phyloP scores from a whole-genome alignment of 2,797 vertebrate genomes.

The Leuciscus waleckii region DNA sequence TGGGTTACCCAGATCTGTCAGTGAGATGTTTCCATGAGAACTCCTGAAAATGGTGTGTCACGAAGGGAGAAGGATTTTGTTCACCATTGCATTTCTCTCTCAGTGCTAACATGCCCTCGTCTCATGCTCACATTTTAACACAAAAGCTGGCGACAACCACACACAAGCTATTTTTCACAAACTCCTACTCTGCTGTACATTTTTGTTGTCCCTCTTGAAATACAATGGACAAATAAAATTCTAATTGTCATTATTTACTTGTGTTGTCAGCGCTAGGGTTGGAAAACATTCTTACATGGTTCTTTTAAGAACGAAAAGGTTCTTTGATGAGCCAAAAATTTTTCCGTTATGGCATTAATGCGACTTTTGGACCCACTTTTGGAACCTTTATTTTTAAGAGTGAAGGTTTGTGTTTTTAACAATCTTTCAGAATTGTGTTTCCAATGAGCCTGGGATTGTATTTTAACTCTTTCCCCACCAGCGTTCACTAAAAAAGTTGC shows the following conservation, averaged over 20 bases:
- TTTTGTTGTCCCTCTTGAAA: background rate
- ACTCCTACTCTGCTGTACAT: background rate
- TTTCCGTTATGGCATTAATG: too few species aligned
- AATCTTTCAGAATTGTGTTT: too few species aligned
- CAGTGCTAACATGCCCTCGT: background rate
- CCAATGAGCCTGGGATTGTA: too few species aligned
- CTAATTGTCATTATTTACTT: background rate
- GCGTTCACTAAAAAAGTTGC: too few species aligned
- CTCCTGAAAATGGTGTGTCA: conserved; percentile 53
- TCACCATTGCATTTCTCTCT: background rate
- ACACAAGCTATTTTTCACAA: background rate
- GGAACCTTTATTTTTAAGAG: too few species aligned
- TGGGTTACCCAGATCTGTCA: conserved; percentile 65
- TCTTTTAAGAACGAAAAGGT: background rate
- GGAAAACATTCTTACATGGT: background rate
- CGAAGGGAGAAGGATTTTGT: background rate
- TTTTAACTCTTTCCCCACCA: too few species aligned
- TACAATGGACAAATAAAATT: background rate
- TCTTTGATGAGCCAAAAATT: too few species aligned
- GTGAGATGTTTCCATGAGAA: conserved; percentile 19
- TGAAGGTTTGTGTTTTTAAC: too few species aligned
- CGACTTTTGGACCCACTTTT: too few species aligned
- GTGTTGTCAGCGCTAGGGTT: background rate
- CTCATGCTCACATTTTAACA: background rate
- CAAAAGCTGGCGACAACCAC: background rate